Conservation (phyloP, 2,888 invertebrate genomes). For the Drosophila birchii region DNA sequence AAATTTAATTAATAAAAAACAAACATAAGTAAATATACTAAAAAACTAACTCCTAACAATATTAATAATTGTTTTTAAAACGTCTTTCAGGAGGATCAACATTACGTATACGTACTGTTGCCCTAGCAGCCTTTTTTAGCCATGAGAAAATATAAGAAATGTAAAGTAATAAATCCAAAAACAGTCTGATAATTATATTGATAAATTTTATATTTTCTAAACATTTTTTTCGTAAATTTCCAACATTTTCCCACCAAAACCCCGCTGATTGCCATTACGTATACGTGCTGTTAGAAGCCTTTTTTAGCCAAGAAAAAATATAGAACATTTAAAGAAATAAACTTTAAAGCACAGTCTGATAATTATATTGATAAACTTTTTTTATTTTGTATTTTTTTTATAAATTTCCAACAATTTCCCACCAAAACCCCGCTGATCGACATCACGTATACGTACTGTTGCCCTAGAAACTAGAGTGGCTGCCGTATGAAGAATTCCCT, state of each 20-base stretch:
- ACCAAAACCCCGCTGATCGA: background rate
- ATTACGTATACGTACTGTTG: background rate
- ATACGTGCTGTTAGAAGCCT: no score
- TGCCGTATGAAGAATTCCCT: background rate
- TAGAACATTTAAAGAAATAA: no score
- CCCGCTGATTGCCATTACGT: no score
- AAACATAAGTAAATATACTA: background rate
- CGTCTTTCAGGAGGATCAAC: background rate
- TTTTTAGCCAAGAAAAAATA: no score
- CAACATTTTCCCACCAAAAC: no score
- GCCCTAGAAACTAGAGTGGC: background rate
- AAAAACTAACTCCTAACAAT: background rate
- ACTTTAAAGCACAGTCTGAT: background rate
- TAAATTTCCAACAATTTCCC: background rate
- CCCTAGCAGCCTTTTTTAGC: background rate
- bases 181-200: no score
- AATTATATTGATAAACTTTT: background rate
- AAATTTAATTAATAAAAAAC: background rate
- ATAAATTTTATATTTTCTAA: no score
- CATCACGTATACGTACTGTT: slow-evolving; percentile 10
- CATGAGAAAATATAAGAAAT: background rate
- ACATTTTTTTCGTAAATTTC: no score
- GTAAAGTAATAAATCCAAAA: background rate
- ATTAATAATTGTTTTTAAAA: background rate
- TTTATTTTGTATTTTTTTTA: background rate